Conservation (phyloP, 2,113 vertebrate species). For the Crocuta crocuta region DNA sequence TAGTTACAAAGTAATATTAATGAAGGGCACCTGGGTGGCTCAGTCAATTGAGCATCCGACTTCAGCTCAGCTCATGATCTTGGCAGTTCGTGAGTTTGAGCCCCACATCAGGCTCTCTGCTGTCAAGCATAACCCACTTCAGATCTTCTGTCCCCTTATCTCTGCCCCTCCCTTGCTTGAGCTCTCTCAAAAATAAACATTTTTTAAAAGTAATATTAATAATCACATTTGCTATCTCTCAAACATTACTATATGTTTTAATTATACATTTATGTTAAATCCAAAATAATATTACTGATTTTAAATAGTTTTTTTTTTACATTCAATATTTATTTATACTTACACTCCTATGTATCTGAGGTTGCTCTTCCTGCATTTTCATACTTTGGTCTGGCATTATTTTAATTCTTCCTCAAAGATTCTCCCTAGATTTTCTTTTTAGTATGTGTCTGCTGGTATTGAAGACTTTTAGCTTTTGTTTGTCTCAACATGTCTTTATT, state of each 20-base stretch:
- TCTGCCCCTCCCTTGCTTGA: no score
- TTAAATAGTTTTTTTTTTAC: neutral
- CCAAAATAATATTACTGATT: neutral
- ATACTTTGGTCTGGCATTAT: neutral
- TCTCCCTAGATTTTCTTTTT: neutral
- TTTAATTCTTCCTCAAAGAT: neutral
- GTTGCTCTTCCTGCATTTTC: neutral
- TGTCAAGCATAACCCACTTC: no score
- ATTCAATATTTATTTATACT: neutral
- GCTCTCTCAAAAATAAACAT: no score
- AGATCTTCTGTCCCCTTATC: no score
- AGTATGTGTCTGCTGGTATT: neutral
- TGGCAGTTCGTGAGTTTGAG: no score
- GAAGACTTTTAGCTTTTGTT: neutral
- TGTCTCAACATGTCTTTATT: neutral
- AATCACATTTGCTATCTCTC: neutral
- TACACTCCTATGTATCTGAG: neutral
- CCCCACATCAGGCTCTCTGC: no score
- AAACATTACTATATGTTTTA: neutral
- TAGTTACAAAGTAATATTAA: neutral
- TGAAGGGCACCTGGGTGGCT: neutral
- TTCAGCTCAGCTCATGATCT: no score
- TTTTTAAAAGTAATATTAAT: neutral
- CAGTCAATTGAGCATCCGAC: no score
- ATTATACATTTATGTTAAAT: neutral